Base-by-base conservation (phyloP, 2,888 invertebrate genomes). In the Willowsia nigromaculata region DNA sequence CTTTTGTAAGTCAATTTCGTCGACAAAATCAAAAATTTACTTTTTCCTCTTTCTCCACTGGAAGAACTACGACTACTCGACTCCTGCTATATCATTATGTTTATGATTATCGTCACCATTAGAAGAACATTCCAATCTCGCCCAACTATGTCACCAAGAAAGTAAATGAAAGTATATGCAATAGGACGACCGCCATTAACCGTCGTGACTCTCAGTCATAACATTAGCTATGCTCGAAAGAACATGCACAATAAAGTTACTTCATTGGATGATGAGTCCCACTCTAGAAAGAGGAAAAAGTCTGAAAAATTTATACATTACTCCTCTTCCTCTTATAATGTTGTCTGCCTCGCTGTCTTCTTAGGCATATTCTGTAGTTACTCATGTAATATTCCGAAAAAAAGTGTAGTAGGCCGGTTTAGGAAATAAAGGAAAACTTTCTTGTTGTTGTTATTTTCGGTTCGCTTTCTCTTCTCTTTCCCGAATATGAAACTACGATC, bases 141-240 rank as follows among this genome's bases (percentile, higher is more conserved):
- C 15, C 71, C 50, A 47, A 74, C 74, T 74, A 74, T 74, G 74
- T 74, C 74, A 74, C 74, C 47, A 47, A 47, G 74, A 74, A 47
- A 33, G 27, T 37, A 37, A 47, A 47, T 47, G 65, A 74, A 50
- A 74, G 47, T 47, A 74, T 59, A 56, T 30, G 53, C 22, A 71
- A 71, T 43, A 47, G 71, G 50, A 50, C 25, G 43, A 22, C 74
- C 7, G 50, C 74, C 74, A 47, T 47, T 74, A 74, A 50, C 43
- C 43, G 27, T 47, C 37, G 74, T 78, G 56, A 80, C 80, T 80
- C 50, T 37, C 9, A 78, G 78, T 37, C 37, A 47, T 40, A 50
- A 68, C 68, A 84, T 84, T 84, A 84, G 84, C 53, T 84, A 84
- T 84, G 84, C 84, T 71, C 71, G 53, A 56, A 71, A 84, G 71